phyloP scores from a whole-genome alignment of 1,140 invertebrate species.

The Latrodectus geometricus region DNA sequence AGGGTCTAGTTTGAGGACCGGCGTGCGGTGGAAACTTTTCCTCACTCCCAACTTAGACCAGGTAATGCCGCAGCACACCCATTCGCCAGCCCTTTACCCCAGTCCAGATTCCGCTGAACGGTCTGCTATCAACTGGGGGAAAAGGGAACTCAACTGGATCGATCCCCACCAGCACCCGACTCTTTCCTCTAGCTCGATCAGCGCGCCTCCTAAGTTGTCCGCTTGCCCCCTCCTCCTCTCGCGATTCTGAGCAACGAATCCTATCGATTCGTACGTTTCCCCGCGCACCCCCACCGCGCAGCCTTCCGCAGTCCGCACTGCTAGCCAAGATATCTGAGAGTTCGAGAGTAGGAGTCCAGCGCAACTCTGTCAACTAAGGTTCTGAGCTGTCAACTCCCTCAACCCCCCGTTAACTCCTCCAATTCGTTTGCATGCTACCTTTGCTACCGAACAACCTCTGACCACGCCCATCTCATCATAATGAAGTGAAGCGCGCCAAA shows the following conservation, averaged over 20 bases:
- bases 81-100: slow-evolving; percentile 58
- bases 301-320: slow-evolving; percentile 60
- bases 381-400: slow-evolving; percentile 9
- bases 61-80: slow-evolving; percentile 60
- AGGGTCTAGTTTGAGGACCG: slow-evolving; percentile 47
- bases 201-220: slow-evolving; percentile 39
- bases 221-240: slow-evolving; percentile 13
- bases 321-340: slow-evolving; percentile 25
- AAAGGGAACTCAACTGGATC: slow-evolving; percentile 41
- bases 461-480: slow-evolving; percentile 5
- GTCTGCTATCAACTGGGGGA: slow-evolving; percentile 38
- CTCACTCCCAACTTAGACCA: slow-evolving; percentile 50
- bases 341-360: slow-evolving; percentile 24
- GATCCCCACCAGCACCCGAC: slow-evolving; percentile 4
- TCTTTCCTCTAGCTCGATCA: slow-evolving; percentile 31
- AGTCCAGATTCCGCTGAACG: slow-evolving; percentile 57
- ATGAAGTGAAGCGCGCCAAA: background rate
- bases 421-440: slow-evolving; percentile 12
- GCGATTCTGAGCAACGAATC: slow-evolving; percentile 39
- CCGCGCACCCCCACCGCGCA: slow-evolving; percentile 34
- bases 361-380: slow-evolving; percentile 31
- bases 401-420: background rate
- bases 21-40: slow-evolving; percentile 49
- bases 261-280: slow-evolving; percentile 43
- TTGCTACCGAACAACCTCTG: slow-evolving; percentile 13